Conservation (phyloP, 1,140 invertebrate species). For the Microplitis mediator region DNA sequence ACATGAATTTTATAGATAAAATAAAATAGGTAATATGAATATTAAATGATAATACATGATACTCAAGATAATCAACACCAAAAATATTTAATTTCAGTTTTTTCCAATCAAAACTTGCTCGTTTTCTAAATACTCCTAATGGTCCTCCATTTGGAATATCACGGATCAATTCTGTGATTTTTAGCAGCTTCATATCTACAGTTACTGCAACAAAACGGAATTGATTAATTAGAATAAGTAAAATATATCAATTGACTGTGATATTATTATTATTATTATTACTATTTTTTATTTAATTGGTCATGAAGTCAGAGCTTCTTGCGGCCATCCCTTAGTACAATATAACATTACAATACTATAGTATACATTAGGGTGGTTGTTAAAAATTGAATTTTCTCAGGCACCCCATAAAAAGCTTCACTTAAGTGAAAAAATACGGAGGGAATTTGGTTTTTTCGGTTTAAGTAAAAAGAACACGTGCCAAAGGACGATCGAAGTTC, state of each 20-base stretch:
- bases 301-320: no score
- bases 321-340: no score
- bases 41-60: slow-evolving; percentile 61
- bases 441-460: no score
- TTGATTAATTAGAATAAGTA: neutral
- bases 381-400: no score
- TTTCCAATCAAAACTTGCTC: slow-evolving; percentile 84
- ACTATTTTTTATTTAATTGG: no score
- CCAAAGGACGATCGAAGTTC: no score
- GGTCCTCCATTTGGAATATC: slow-evolving; percentile 72
- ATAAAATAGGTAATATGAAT: neutral
- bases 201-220: neutral
- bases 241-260: neutral
- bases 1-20: slow-evolving; percentile 20
- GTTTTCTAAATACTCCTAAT: slow-evolving; percentile 74
- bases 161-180: slow-evolving; percentile 45
- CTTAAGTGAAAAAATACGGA: no score
- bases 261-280: no score
- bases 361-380: no score
- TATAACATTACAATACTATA: no score
- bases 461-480: no score
- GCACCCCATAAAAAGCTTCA: no score
- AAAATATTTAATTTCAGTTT: slow-evolving; percentile 77
- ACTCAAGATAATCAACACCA: slow-evolving; percentile 64
- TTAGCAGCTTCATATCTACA: slow-evolving; percentile 17